Evolutionary conservation across 1,140 invertebrate species (phyloP).

Genomic region (Cotesia chilonis): DNA sequence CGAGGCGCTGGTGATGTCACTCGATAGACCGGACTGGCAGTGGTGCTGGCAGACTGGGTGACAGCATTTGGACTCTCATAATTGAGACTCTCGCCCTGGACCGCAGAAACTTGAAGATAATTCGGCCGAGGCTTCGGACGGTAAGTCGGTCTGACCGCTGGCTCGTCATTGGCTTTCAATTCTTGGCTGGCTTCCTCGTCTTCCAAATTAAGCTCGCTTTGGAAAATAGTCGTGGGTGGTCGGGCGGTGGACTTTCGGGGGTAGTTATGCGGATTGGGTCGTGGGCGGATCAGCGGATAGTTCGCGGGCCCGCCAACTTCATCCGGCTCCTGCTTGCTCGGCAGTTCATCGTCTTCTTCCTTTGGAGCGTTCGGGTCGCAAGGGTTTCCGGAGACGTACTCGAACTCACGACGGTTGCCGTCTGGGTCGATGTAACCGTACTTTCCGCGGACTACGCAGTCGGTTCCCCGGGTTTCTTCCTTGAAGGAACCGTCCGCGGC

Average conservation of each 20-base stretch:
- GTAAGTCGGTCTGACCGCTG: conserved; percentile 53
- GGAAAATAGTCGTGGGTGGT: conserved; percentile 73
- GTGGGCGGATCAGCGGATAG: conserved; percentile 70
- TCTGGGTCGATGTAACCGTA: conserved; percentile 90
- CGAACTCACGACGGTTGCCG: conserved; percentile 87
- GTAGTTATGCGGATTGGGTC: conserved; percentile 56
- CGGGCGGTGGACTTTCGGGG: conserved; percentile 66
- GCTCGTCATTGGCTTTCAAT: conserved; percentile 68
- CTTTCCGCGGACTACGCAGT: conserved; percentile 87
- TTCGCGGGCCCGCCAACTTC: conserved; percentile 72
- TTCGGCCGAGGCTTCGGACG: conserved; percentile 45
- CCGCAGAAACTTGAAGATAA: conserved; percentile 50
- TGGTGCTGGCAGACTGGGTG: conserved; percentile 44
- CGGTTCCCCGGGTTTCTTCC: conserved; percentile 84
- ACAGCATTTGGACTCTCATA: conserved; percentile 55
- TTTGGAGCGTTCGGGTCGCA: conserved; percentile 84
- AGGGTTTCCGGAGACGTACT: conserved; percentile 90
- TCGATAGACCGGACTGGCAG: conserved; percentile 59
- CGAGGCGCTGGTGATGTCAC: conserved; percentile 55
- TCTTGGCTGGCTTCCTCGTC: conserved; percentile 69
- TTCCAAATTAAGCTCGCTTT: conserved; percentile 71
- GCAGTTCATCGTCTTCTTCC: conserved; percentile 70
- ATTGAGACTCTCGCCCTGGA: conserved; percentile 45
- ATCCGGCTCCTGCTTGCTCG: conserved; percentile 63
- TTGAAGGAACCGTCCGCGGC: conserved; percentile 90